Conservation (phyloP, 2,888 invertebrate species). For the Monochamus alternatus region DNA sequence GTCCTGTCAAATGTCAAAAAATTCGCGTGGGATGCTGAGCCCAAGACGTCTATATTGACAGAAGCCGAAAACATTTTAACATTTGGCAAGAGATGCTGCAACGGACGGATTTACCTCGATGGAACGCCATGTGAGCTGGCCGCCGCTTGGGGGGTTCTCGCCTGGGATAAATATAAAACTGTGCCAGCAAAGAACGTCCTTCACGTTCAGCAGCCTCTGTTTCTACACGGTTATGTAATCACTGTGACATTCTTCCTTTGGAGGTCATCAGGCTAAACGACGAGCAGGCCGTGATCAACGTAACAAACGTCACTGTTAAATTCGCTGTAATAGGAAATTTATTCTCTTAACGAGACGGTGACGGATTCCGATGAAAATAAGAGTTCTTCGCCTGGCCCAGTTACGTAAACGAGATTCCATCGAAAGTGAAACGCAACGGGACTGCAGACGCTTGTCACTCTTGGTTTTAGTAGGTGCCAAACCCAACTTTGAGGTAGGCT, state of each 20-base stretch:
- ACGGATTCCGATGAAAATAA: slow-evolving; percentile 43
- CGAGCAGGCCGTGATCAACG: slow-evolving; percentile 53
- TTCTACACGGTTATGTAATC: slow-evolving; percentile 61
- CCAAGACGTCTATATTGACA: slow-evolving; percentile 11
- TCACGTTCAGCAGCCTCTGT: slow-evolving; percentile 60
- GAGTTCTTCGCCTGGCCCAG: slow-evolving; percentile 46
- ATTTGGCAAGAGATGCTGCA: slow-evolving; percentile 36
- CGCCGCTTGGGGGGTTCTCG: slow-evolving; percentile 12
- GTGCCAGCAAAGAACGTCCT: slow-evolving; percentile 62
- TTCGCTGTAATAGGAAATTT: slow-evolving; percentile 39
- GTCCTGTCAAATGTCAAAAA: slow-evolving; percentile 39
- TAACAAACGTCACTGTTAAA: slow-evolving; percentile 53
- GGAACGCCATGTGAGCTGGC: slow-evolving; percentile 39
- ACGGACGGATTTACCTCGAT: slow-evolving; percentile 44
- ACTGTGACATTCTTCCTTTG: slow-evolving; percentile 63
- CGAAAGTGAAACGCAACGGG: slow-evolving; percentile 61
- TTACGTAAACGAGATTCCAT: slow-evolving; percentile 58
- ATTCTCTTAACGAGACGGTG: slow-evolving; percentile 24
- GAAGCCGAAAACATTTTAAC: slow-evolving; percentile 28
- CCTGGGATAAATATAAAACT: slow-evolving; percentile 48
- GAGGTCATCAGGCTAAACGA: slow-evolving; percentile 61
- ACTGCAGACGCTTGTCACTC: slow-evolving; percentile 23
- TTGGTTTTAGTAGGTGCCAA: slow-evolving; percentile 16
- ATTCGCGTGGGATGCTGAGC: slow-evolving; percentile 15
- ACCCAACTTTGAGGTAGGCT: slow-evolving; percentile 22